Evolutionary conservation across 2,113 vertebrate species (phyloP).

Genomic region (Donacobius atricapilla): DNA sequence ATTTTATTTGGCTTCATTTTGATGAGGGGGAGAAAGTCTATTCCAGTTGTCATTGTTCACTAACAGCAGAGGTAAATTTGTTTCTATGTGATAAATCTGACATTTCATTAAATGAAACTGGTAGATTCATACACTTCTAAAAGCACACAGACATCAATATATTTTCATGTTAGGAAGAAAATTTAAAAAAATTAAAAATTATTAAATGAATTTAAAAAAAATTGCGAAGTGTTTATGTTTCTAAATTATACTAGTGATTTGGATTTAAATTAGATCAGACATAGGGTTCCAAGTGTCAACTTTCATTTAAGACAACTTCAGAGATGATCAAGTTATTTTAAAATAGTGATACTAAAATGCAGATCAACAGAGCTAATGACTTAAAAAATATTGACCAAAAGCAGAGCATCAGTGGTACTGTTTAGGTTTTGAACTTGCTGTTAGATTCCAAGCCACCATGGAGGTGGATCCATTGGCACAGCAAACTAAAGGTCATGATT

Average conservation of each 20-base stretch:
- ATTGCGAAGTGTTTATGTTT: not conserved
- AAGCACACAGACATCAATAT: not conserved
- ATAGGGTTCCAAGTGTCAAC: not conserved
- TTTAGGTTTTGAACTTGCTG: not conserved
- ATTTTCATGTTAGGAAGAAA: not conserved
- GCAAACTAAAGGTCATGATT: not conserved
- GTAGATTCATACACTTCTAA: not conserved
- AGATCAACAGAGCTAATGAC: not conserved
- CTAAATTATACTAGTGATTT: not conserved
- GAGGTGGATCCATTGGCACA: accelerated
- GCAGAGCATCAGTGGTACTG: not conserved
- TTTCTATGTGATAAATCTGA: not conserved
- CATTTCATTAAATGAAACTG: not conserved
- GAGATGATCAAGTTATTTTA: not conserved
- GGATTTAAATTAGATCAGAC: not conserved
- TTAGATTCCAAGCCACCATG: not conserved
- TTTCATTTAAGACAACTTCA: not conserved
- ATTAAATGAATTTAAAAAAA: not conserved
- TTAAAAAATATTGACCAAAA: not conserved
- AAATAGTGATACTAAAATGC: not conserved
- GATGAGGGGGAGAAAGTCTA: not conserved
- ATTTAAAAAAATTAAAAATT: not conserved
- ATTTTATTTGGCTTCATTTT: not conserved
- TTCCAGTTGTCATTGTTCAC: not conserved
- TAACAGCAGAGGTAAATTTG: not conserved